phyloP scores from a whole-genome alignment of 2,113 vertebrate species.

The Cisticola juncidis region DNA sequence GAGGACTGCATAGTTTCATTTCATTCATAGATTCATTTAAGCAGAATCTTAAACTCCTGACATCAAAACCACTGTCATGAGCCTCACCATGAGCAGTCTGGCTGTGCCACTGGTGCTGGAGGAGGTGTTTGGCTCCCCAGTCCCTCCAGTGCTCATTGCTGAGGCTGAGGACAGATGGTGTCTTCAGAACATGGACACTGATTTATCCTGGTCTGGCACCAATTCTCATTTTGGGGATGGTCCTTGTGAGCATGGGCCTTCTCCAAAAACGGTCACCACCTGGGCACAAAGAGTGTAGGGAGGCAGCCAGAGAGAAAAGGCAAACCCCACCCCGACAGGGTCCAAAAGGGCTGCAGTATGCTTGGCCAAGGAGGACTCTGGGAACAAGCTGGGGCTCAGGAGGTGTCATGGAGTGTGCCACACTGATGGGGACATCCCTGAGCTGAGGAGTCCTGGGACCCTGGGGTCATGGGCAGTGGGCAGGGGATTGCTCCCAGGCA shows the following conservation, averaged over 20 bases:
- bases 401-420: background rate
- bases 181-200: background rate
- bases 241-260: accelerated
- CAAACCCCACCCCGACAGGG: background rate
- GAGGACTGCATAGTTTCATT: background rate
- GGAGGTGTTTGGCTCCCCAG: background rate
- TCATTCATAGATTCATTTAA: too few species aligned
- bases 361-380: background rate
- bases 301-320: background rate
- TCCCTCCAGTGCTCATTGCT: background rate
- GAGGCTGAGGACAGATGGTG: background rate
- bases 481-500: background rate
- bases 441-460: accelerated
- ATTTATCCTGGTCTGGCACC: background rate
- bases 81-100: background rate
- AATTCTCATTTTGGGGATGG: background rate
- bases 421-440: background rate
- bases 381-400: background rate
- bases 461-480: background rate
- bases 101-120: background rate
- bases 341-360: background rate
- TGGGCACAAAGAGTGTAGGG: background rate
- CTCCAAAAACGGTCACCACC: background rate
- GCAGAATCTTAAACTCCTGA: background rate
- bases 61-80: accelerated